Base-by-base conservation (phyloP, 1,140 invertebrate genomes). In the Armadillidium nasatum region DNA sequence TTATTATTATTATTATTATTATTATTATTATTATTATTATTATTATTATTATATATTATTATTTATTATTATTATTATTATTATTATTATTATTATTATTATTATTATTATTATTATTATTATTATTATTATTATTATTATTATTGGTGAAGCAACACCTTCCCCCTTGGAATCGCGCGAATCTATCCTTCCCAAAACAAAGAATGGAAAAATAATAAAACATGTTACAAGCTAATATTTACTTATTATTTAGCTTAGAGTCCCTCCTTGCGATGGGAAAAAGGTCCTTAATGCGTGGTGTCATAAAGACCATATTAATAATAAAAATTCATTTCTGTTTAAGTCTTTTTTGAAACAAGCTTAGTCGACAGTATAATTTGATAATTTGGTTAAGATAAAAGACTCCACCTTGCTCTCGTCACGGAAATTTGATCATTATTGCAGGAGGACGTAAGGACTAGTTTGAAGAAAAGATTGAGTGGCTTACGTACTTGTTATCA, bases 141-240 rank as follows among this genome's bases (percentile, higher is more conserved):
- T 60, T 60, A 15, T 60, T 60, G 50, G 11, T 19, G 11, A 60
- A 60, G 50, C 50, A 60, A 60, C 50, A 60, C 50, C 50, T 60
- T 19, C 50, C 19, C 50, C 50, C 50, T 60, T 3, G 11, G 50
- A 60, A 15, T 19, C 50, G 19, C 11, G 19, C 11, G 19, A 19
- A 60, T 13, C 50, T 19, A 60, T 60, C 50, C 50, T 60, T 60
- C 50, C 50, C 50, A 60, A 60, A 60, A 60, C 50, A 60, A 60
- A 60, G 50, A 60, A 60, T 60, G 19, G 33, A 60, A 60, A 60
- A 60, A 60, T 60, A 60, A 60, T 60, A 60, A 60, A 60, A 60
- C 50, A 60, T 60, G 50, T 60, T 60, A 60, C 50, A 60, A 60
- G 50, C 50, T 60, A 60, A 60, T 60, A 60, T 60, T 60, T 60